Conservation (phyloP, 2,797 vertebrate genomes). For the Antennarius maculatus region DNA sequence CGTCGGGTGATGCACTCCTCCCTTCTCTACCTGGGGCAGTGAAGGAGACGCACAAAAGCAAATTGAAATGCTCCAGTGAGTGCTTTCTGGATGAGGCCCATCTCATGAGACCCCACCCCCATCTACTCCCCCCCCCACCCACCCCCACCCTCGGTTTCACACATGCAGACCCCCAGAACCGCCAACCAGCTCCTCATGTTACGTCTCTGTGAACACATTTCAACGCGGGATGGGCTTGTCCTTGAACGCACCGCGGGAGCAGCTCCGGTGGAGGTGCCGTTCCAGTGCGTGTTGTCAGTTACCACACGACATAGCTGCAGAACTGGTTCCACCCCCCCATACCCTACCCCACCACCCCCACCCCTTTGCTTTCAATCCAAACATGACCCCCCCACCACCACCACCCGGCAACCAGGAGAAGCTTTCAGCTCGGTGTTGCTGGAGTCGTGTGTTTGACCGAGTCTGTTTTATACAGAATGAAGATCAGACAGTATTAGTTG, state of each 20-base stretch:
- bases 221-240: not conserved
- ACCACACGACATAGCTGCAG: constrained; percentile 69
- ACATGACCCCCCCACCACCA: constrained; percentile 58
- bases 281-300: constrained; percentile 78
- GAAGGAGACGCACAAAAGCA: constrained; percentile 80
- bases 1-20: constrained; percentile 69
- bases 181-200: constrained; percentile 19
- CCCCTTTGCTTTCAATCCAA: constrained; percentile 71
- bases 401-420: constrained; percentile 17
- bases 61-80: constrained; percentile 84
- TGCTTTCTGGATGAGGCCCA: constrained; percentile 82
- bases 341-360: constrained; percentile 40
- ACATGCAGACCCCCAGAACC: constrained; percentile 49
- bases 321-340: constrained; percentile 78
- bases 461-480: not conserved
- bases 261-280: constrained; percentile 62
- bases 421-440: constrained; percentile 35
- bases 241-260: constrained; percentile 63
- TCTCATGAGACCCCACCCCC: constrained; percentile 74
- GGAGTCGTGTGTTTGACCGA: not conserved
- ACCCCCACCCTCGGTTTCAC: constrained; percentile 59
- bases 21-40: constrained; percentile 78
- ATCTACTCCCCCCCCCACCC: no score
- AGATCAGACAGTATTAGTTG: not conserved
- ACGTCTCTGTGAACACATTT: no score